phyloP scores from a whole-genome alignment of 2,888 invertebrate genomes.

The Pollenia labialis region DNA sequence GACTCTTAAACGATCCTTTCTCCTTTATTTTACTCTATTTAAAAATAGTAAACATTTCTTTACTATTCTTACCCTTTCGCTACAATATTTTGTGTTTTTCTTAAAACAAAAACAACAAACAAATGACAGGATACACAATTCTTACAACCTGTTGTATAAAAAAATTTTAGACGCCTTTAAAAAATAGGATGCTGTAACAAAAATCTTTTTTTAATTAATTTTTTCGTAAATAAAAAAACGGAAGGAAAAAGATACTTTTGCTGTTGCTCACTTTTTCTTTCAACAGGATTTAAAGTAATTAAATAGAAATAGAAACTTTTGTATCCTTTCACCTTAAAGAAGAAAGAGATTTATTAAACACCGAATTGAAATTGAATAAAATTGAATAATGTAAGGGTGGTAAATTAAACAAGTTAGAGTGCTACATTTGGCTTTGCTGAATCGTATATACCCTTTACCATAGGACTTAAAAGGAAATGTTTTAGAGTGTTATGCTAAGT shows the following conservation, averaged over 20 bases:
- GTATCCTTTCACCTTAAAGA: background rate
- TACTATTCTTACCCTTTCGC: conserved; percentile 48
- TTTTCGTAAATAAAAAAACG: conserved; percentile 50
- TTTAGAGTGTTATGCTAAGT: no score
- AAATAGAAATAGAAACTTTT: background rate
- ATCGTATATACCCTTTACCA: no score
- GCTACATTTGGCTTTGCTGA: no score
- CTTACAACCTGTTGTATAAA: conserved; percentile 61
- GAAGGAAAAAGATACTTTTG: conserved; percentile 64
- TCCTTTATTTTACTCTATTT: background rate
- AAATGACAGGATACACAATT: conserved; percentile 44
- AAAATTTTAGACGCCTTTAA: conserved; percentile 39
- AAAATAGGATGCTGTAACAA: conserved; percentile 7
- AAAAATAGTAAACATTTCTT: background rate
- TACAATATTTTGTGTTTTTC: background rate
- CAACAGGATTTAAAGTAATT: conserved; percentile 29
- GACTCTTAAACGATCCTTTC: background rate
- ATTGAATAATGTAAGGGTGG: no score
- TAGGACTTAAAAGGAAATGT: no score
- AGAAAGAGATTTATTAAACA: conserved; percentile 25
- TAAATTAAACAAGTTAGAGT: background rate
- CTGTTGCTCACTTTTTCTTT: conserved; percentile 59
- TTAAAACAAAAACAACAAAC: background rate
- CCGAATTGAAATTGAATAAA: background rate
- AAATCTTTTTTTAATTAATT: background rate